Evolutionary conservation across 2,113 vertebrate genomes (phyloP).

Genomic region (Scytalopus superciliaris): DNA sequence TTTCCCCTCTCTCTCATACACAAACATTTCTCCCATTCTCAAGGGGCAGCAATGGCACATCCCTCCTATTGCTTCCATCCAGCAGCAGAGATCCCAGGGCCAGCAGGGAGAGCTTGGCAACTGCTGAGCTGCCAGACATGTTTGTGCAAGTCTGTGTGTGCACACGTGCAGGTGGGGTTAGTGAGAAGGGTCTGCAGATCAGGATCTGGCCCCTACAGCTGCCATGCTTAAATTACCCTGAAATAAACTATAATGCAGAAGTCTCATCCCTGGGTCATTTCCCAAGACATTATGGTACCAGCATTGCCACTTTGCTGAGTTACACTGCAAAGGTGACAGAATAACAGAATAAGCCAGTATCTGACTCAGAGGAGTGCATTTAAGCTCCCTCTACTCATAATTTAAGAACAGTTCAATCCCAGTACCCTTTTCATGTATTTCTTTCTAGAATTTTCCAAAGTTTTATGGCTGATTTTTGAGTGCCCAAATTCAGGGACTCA

Average conservation of each 20-base stretch:
- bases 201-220: neutral
- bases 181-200: neutral
- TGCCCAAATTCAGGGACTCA: neutral
- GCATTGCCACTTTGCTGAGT: neutral
- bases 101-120: neutral
- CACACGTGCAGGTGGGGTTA: neutral
- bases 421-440: neutral
- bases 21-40: neutral
- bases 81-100: neutral
- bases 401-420: neutral
- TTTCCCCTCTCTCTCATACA: neutral
- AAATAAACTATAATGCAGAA: neutral
- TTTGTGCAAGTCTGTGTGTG: neutral
- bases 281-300: neutral
- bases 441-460: neutral
- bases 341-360: neutral
- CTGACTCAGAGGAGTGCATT: fast-evolving
- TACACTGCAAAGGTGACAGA: neutral
- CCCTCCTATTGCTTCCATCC: neutral
- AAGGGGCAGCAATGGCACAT: neutral
- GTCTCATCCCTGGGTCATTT: neutral
- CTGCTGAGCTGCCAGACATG: neutral
- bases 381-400: neutral
- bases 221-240: neutral
- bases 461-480: neutral